Conservation (phyloP, 2,888 invertebrate genomes). For the Cantharis flavilabris region DNA sequence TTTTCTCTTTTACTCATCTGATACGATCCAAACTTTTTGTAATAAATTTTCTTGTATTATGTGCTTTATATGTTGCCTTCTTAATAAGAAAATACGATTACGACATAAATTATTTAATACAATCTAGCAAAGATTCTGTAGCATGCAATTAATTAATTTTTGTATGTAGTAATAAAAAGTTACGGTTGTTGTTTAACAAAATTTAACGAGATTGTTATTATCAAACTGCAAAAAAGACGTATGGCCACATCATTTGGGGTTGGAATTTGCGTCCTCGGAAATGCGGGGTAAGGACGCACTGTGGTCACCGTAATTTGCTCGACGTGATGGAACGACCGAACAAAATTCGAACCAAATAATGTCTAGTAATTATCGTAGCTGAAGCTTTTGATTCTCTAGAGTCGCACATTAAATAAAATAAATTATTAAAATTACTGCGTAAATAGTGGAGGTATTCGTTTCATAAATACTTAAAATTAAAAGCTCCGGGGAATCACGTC, state of each 20-base stretch:
- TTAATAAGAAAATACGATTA: background rate
- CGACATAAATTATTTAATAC: background rate
- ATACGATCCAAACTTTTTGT: conserved; percentile 6
- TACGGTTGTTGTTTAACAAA: background rate
- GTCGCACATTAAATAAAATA: background rate
- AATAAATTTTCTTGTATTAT: background rate
- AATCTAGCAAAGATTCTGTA: background rate
- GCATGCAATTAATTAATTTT: background rate
- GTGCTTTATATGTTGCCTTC: background rate
- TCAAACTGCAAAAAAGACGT: background rate
- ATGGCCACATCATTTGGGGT: background rate
- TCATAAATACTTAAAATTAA: background rate
- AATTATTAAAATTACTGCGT: background rate
- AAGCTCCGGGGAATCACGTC: background rate
- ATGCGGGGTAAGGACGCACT: background rate
- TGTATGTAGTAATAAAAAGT: background rate
- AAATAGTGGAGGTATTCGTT: background rate
- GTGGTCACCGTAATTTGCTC: background rate
- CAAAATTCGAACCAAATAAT: background rate
- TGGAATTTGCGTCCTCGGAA: background rate
- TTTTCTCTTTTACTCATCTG: conserved; percentile 9
- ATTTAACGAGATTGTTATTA: background rate
- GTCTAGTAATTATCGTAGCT: background rate
- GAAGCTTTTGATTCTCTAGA: background rate
- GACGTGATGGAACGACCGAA: background rate